phyloP scores from a whole-genome alignment of 2,888 invertebrate species.

The Euproctis similis region DNA sequence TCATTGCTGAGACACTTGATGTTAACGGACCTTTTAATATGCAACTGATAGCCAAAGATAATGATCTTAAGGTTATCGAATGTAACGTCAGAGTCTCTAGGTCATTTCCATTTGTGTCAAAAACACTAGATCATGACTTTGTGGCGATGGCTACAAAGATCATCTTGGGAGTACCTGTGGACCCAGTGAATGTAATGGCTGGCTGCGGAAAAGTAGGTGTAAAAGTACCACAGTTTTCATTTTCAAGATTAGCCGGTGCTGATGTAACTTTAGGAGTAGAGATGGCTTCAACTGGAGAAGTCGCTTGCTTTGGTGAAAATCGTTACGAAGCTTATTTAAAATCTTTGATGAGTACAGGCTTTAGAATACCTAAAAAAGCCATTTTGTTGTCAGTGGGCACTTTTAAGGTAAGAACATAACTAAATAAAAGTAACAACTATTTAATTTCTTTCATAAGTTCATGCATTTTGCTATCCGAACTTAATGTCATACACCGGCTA shows the following conservation, averaged over 20 bases:
- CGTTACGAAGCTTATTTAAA: slow-evolving; percentile 98
- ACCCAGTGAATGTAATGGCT: slow-evolving; percentile 86
- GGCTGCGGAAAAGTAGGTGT: slow-evolving; percentile 95
- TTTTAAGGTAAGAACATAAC: slow-evolving; percentile 83
- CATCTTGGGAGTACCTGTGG: slow-evolving; percentile 90
- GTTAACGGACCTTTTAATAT: slow-evolving; percentile 99
- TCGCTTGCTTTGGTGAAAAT: slow-evolving; percentile 99
- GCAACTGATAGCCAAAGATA: slow-evolving; percentile 98
- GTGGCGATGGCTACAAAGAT: slow-evolving; percentile 98
- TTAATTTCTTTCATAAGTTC: too few species aligned
- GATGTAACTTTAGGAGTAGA: slow-evolving; percentile 99
- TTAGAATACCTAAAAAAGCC: slow-evolving; percentile 93
- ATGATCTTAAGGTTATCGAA: slow-evolving; percentile 97
- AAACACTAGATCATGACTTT: slow-evolving; percentile 97
- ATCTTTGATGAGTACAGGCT: slow-evolving; percentile 98
- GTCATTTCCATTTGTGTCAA: slow-evolving; percentile 99
- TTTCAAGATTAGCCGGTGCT: slow-evolving; percentile 96
- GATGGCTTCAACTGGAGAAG: slow-evolving; percentile 99
- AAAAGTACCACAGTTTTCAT: slow-evolving; percentile 99
- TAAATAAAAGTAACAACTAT: neutral
- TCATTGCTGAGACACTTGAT: slow-evolving; percentile 91
- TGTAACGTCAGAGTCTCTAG: slow-evolving; percentile 98
- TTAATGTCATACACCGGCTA: too few species aligned
- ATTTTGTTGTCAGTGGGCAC: slow-evolving; percentile 97
- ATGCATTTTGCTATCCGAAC: too few species aligned